Percentiles rank a stretch among this genome's conserved stretches.
Conservation (phyloP, 2,113 vertebrate genomes). For the Cyphotilapia sp. region DNA sequence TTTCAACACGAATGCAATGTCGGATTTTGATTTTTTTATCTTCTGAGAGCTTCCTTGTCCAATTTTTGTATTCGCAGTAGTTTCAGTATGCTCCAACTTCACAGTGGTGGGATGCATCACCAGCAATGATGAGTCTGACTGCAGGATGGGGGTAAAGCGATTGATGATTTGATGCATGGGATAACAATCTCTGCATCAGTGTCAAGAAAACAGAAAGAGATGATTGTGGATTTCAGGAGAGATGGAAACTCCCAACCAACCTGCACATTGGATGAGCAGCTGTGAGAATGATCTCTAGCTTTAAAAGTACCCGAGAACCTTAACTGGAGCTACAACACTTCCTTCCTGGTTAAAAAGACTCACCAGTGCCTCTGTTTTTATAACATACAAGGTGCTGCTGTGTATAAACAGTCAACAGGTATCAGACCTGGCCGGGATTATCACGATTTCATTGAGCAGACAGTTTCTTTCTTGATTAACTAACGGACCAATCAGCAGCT, state of each 20-base stretch:
- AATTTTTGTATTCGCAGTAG: not conserved
- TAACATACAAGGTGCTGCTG: not conserved
- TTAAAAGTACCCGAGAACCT: not conserved
- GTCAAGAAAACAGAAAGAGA: not conserved
- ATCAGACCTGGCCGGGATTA: not conserved
- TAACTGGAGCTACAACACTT: not conserved
- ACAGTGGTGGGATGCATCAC: not conserved
- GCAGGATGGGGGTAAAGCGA: not conserved
- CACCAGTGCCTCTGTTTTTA: not conserved
- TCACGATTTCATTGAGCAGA: not conserved
- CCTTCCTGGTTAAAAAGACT: not conserved
- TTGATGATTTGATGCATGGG: not conserved
- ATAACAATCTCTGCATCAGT: not conserved
- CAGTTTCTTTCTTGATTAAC: not conserved
- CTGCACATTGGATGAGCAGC: not conserved
- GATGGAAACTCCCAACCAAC: not conserved
- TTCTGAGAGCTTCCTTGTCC: not conserved
- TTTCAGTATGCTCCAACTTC: not conserved
- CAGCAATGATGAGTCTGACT: not conserved
- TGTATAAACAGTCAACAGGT: not conserved
- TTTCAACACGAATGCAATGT: not conserved
- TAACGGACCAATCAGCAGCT: slow-evolving; percentile 47
- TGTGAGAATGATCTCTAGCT: not conserved
- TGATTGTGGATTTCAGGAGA: not conserved
- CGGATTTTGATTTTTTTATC: not conserved